Evolutionary conservation across 2,888 invertebrate species (phyloP), one percentile per base, ranked within the genome.

Genomic region (Amphimallon solstitiale): DNA sequence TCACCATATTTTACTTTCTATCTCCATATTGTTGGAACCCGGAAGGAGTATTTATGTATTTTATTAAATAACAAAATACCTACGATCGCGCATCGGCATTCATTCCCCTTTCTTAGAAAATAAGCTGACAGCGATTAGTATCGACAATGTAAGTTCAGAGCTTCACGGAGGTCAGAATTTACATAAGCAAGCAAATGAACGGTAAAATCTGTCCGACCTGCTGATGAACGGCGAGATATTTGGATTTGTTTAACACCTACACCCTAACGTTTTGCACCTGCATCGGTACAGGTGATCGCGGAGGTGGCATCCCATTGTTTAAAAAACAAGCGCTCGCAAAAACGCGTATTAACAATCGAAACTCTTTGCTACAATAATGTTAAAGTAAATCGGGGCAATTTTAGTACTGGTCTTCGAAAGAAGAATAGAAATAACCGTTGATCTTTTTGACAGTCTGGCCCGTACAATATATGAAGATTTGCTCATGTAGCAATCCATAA

Each of bases 141-240:
- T 54, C 54, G 38, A 23, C 14, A 7, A 21, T 21, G 19, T 23
- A 54, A 54, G 38, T 14, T 54, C 38, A 54, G 14, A 38, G 19
- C 17, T 38, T 38, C 35, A 34, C 51, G 14, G 54, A 40, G 23
- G 54, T 54, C 54, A 19, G 38, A 38, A 54, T 54, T 54, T 54
- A 23, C 54, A 54, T 54, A 54, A 54, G 23, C 54, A 54, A 40
- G 54, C 23, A 14, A 54, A 54, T n/a, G 21, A 54, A 54, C 54
- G 38, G 54, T 54, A 54, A 54, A 54, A 21, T 21, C 40, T 40
- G 21, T 1, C 1, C 6, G 17, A 12, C n/a, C 10, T 9, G 21
- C 40, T 54, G 54, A 38, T 52, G 52, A 52, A 52, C 37, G 2
- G 38, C 2, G 12, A 37, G 38, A 15, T 21, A 38, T 54, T 54